phyloP scores from a whole-genome alignment of 2,888 invertebrate genomes.

The Dendrolimus pini region DNA sequence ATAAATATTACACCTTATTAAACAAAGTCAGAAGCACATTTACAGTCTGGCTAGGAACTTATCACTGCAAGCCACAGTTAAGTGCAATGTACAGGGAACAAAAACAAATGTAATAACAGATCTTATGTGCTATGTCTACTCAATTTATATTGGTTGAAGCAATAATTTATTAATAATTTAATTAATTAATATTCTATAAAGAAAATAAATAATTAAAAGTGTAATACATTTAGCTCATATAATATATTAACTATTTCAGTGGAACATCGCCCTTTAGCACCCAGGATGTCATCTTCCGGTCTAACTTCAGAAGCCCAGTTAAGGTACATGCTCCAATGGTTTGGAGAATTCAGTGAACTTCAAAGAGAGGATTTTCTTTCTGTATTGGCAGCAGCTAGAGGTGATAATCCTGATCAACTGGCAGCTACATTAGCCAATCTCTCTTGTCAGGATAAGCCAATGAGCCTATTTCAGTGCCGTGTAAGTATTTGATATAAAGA shows the following conservation, averaged over 20 bases:
- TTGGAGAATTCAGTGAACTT: conserved; percentile 92
- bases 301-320: conserved; percentile 84
- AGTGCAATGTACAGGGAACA: too few relatives aligned
- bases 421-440: conserved; percentile 81
- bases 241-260: conserved; percentile 22
- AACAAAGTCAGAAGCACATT: too few relatives aligned
- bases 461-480: conserved; percentile 89
- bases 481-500: conserved; percentile 57
- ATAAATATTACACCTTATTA: too few relatives aligned
- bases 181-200: too few relatives aligned
- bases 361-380: conserved; percentile 90
- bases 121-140: too few relatives aligned
- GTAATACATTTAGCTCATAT: too few relatives aligned
- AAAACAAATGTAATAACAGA: too few relatives aligned
- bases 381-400: conserved; percentile 79
- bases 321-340: conserved; percentile 90
- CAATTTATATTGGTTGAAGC: too few relatives aligned
- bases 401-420: conserved; percentile 83
- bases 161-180: too few relatives aligned
- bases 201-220: too few relatives aligned
- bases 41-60: too few relatives aligned
- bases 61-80: too few relatives aligned
- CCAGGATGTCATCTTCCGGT: conserved; percentile 74
- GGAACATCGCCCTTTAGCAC: conserved; percentile 36
- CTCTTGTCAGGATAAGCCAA: conserved; percentile 84